These are phyloP conservation scores for Calephelis virginiensis DNA, from an alignment of 1,140 invertebrate genomes.

Conservation along the genomic window DNA sequence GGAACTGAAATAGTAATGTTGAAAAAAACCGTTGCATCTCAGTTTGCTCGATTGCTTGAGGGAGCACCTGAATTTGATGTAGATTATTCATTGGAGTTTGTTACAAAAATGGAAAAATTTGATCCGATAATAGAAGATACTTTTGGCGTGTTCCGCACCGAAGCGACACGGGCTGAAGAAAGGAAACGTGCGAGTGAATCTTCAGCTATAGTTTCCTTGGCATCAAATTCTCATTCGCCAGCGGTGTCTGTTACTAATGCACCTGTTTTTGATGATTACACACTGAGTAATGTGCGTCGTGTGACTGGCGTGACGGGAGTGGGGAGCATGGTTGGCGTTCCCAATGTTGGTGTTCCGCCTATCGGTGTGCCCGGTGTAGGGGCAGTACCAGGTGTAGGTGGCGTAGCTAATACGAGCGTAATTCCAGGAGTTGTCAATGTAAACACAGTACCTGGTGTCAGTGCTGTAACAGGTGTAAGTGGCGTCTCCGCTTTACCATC, in stretches of 20 bases:
- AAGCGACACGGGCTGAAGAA: constrained; percentile 78
- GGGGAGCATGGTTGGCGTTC: constrained; percentile 54
- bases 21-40: constrained; percentile 86
- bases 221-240: constrained; percentile 64
- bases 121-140: constrained; percentile 83
- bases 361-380: constrained; percentile 55
- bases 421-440: constrained; percentile 59
- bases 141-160: constrained; percentile 86
- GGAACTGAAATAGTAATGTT: constrained; percentile 89
- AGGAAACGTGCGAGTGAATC: constrained; percentile 79
- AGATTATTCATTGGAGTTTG: constrained; percentile 89
- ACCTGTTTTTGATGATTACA: constrained; percentile 68
- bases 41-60: constrained; percentile 87
- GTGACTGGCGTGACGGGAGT: constrained; percentile 52
- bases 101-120: constrained; percentile 89
- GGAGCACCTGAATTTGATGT: constrained; percentile 89
- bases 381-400: constrained; percentile 46
- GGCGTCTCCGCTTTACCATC: constrained; percentile 79
- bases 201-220: constrained; percentile 82
- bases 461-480: constrained; percentile 52
- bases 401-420: constrained; percentile 45
- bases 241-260: constrained; percentile 70
- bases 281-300: constrained; percentile 56
- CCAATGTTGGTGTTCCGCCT: constrained; percentile 50
- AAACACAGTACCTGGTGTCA: constrained; percentile 57